Evolutionary conservation across 1,140 invertebrate species (phyloP), one percentile per base, ranked within the genome.

Genomic region (Zeugodacus cucurbitae): DNA sequence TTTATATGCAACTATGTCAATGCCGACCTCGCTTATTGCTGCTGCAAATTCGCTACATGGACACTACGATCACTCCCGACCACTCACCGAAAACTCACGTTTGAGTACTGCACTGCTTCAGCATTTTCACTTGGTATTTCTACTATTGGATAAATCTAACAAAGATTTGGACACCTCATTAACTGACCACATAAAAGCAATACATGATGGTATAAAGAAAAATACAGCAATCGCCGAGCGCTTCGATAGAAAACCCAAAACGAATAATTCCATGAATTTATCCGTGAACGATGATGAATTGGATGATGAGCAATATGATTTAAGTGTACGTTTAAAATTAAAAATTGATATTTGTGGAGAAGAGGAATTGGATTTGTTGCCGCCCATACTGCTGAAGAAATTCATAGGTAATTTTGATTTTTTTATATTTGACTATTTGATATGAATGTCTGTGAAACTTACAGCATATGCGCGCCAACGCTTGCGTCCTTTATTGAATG

Each of bases 121-220:
- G 6, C 95, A 98, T 94, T 99, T 99, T 94, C 98, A 99, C 94
- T 94, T 99, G 64, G 96, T 98, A 59, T 99, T 99, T 93, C 96
- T 99, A 87, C 94, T 99, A 14, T 91, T 99, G 11, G 98, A 99
- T 94, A 95, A 96, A 92, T 97, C 98, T 26, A 95, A 98, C 94
- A 95, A 88, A 59, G 82, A 89, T 8, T 87, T 90, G 95, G 94
- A 96, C 95, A 93, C 91, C 67, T 91, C 90, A 37, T 88, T 93
- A 11, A 90, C 90, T 8, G 91, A 91, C 58, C 92, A 93, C 70
- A 90, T 93, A 0, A 90, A 89, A 87, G 90, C 91, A 17, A 89
- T 92, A 1, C 91, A 92, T 82, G 89, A 91, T 14, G 91, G 91
- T 0, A 87, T 88, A 6, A 93, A 91, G 54, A 93, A 91, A 29